A percentile compares a stretch with the other conserved stretches of the same genome.
Evolutionary conservation across 2,888 invertebrate genomes (phyloP).

Genomic region (Spilarctia lutea): DNA sequence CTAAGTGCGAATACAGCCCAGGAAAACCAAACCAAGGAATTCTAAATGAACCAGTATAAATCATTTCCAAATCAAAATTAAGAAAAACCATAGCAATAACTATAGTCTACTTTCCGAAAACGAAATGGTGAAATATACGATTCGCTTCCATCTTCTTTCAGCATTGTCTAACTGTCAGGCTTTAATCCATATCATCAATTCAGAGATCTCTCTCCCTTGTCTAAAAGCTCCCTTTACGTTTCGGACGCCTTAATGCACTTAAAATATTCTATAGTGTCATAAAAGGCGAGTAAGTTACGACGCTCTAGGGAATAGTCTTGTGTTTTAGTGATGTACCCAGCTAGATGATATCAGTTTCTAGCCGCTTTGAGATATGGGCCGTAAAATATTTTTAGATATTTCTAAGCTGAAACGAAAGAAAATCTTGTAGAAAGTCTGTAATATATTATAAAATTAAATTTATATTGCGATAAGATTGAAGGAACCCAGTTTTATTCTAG

Average conservation of each 20-base stretch:
- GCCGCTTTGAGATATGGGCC: slow-evolving; percentile 19
- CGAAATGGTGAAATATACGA: slow-evolving; percentile 36
- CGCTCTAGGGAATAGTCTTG: slow-evolving; percentile 58
- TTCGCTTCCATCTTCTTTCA: slow-evolving; percentile 18
- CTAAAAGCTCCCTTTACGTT: slow-evolving; percentile 42
- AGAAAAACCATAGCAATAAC: slow-evolving; percentile 25
- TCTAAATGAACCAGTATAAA: background rate
- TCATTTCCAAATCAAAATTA: slow-evolving; percentile 1
- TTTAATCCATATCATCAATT: slow-evolving; percentile 64
- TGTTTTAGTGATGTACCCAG: slow-evolving; percentile 48
- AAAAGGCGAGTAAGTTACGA: slow-evolving; percentile 76
- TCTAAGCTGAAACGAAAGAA: slow-evolving; percentile 11
- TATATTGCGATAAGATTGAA: background rate
- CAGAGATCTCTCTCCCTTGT: slow-evolving; percentile 27
- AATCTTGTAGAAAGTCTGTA: slow-evolving; percentile 6
- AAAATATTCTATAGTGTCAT: slow-evolving; percentile 81
- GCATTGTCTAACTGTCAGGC: slow-evolving; percentile 39
- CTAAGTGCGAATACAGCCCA: no score
- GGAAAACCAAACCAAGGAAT: no score
- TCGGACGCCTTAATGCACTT: slow-evolving; percentile 72
- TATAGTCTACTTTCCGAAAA: slow-evolving; percentile 23
- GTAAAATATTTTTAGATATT: slow-evolving; percentile 26
- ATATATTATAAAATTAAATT: background rate
- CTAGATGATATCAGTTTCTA: slow-evolving; percentile 30
- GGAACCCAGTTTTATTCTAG: background rate